Evolutionary conservation across 2,113 vertebrate genomes (phyloP).

Genomic region (Xyliphius kryptos): DNA sequence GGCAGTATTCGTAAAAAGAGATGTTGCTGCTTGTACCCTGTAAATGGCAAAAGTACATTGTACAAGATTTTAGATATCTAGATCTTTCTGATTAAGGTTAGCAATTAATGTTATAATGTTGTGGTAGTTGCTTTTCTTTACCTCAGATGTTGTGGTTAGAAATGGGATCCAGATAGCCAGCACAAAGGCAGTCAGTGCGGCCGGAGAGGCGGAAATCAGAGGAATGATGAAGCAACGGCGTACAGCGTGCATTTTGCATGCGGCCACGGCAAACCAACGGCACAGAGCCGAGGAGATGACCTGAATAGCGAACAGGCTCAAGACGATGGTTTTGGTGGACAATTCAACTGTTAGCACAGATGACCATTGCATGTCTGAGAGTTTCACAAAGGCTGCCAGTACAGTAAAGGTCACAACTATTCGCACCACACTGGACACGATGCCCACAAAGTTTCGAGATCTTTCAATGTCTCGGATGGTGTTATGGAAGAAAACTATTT

Average conservation of each 20-base stretch:
- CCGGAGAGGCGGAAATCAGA: constrained; percentile 27
- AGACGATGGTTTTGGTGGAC: constrained; percentile 43
- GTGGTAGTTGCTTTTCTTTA: too few species aligned
- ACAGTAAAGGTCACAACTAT: constrained; percentile 52
- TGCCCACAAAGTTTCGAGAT: constrained; percentile 46
- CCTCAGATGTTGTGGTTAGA: too few species aligned
- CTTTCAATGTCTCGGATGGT: constrained; percentile 42
- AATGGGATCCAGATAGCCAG: constrained; percentile 20
- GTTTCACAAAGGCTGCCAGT: constrained; percentile 51
- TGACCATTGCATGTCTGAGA: constrained; percentile 46
- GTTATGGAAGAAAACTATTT: constrained; percentile 29
- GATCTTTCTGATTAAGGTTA: too few species aligned
- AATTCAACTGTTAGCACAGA: neutral
- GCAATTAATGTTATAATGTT: too few species aligned
- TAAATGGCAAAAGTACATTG: neutral
- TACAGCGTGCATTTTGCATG: constrained; percentile 47
- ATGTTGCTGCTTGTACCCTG: neutral
- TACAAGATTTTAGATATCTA: too few species aligned
- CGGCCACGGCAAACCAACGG: constrained; percentile 39
- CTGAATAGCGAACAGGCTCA: constrained; percentile 37
- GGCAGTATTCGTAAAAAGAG: neutral
- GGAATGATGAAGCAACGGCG: constrained; percentile 39
- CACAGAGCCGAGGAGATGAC: constrained; percentile 37
- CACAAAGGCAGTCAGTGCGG: constrained; percentile 11
- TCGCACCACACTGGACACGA: constrained; percentile 52